Conservation (phyloP, 2,797 vertebrate genomes). For the Siniperca undulata region DNA sequence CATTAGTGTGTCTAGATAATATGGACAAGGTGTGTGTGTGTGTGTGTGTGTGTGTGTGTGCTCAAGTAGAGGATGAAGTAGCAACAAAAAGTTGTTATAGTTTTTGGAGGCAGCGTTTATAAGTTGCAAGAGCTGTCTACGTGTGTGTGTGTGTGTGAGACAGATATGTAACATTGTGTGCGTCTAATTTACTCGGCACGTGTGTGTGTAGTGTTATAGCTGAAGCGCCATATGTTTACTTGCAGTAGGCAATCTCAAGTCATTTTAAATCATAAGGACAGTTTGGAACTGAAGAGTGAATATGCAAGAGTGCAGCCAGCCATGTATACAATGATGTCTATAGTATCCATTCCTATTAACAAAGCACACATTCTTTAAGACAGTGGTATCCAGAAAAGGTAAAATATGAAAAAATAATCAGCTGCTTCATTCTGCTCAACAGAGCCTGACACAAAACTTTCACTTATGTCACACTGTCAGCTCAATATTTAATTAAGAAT, state of each 20-base stretch:
- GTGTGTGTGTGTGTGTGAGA: neutral
- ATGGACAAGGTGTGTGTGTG: neutral
- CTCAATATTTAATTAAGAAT: neutral
- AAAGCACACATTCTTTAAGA: slow-evolving; percentile 35
- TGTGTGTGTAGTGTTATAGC: slow-evolving; percentile 1
- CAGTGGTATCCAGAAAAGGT: neutral
- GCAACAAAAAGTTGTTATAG: neutral
- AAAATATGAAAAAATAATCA: neutral
- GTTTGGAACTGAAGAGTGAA: slow-evolving; percentile 5
- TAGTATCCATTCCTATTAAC: slow-evolving; percentile 36
- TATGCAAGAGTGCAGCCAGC: slow-evolving; percentile 29
- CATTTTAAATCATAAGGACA: neutral
- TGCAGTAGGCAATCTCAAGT: slow-evolving; percentile 11
- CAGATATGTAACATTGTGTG: neutral
- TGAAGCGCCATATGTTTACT: slow-evolving; percentile 3
- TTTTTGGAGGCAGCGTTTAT: neutral
- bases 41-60: slow-evolving; percentile 1
- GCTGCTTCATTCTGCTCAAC: neutral
- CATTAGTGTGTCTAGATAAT: slow-evolving; percentile 9
- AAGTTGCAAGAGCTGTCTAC: neutral
- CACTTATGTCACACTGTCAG: neutral
- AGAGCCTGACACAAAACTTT: neutral
- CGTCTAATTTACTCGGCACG: neutral
- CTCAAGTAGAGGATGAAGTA: neutral
- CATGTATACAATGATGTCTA: slow-evolving; percentile 17